Conservation (phyloP, 37 sponge, comb jelly and placozoan species). For the Halisarca cf. caerulea region DNA sequence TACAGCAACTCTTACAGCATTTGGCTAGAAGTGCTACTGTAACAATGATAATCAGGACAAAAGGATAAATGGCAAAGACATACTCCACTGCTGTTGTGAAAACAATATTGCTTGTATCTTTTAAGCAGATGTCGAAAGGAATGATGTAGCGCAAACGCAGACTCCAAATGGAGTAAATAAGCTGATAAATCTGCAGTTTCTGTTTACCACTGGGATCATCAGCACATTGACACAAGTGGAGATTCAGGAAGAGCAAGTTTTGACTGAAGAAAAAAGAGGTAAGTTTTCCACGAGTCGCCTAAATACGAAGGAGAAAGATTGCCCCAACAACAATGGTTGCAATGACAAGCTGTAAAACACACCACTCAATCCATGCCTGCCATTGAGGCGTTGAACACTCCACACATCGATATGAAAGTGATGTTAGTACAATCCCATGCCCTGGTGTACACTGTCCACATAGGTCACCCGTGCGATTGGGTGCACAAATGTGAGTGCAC, state of each 20-base stretch:
- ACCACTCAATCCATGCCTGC: not conserved
- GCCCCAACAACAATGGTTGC: not conserved
- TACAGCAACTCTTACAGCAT: not conserved
- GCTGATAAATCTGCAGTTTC: not conserved
- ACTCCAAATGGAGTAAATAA: not conserved
- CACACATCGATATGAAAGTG: no score
- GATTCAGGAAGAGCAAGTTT: not conserved
- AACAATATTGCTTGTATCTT: slow-evolving; percentile 3
- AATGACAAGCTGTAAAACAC: not conserved
- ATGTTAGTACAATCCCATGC: no score
- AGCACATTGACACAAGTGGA: not conserved
- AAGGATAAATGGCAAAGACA: slow-evolving; percentile 53
- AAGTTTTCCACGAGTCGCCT: not conserved
- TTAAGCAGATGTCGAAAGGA: slow-evolving; percentile 30
- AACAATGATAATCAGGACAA: slow-evolving; percentile 1
- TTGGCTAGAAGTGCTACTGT: not conserved
- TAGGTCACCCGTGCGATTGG: no score
- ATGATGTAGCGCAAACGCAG: not conserved
- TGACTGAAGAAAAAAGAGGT: slow-evolving; percentile 17
- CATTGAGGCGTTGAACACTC: no score
- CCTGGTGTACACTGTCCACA: no score
- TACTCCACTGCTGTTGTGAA: slow-evolving; percentile 29
- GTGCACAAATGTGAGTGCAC: no score
- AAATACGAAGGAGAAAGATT: not conserved
- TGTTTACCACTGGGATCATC: not conserved